A percentile compares a stretch with the other conserved stretches of the same genome.
Evolutionary conservation across 2,888 invertebrate genomes (phyloP).

Genomic region (Onchidella celtica): DNA sequence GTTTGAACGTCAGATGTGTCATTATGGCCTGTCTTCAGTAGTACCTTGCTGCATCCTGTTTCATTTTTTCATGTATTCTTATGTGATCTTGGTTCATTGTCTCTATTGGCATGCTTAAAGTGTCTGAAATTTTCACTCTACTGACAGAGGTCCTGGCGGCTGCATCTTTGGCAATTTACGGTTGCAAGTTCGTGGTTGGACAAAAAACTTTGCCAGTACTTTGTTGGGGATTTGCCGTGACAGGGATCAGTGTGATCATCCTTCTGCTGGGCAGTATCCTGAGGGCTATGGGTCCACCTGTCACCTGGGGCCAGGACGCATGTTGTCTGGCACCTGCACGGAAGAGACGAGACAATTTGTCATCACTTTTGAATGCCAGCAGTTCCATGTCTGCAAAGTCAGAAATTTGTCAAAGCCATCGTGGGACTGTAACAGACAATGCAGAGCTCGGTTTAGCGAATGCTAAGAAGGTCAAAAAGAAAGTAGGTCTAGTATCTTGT

Average conservation of each 20-base stretch:
- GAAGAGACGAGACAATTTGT: not conserved
- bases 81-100: no score
- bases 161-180: conserved; percentile 13
- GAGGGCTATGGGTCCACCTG: conserved; percentile 24
- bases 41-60: no score
- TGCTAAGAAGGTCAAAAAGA: not conserved
- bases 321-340: conserved; percentile 16
- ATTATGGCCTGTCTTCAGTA: no score
- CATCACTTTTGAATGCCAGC: not conserved
- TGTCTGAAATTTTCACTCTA: not conserved
- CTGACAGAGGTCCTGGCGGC: conserved; percentile 36
- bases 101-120: no score
- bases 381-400: not conserved
- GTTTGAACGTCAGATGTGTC: no score
- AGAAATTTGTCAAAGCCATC: not conserved
- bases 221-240: conserved; percentile 16
- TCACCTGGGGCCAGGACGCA: not conserved
- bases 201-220: conserved; percentile 10
- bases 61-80: no score
- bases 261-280: conserved; percentile 21
- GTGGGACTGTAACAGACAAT: no score
- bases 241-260: not conserved
- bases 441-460: not conserved
- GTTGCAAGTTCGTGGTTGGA: conserved; percentile 20
- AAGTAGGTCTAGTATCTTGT: not conserved